Conservation (phyloP, 2,797 vertebrate genomes). For the Euthynnus affinis region DNA sequence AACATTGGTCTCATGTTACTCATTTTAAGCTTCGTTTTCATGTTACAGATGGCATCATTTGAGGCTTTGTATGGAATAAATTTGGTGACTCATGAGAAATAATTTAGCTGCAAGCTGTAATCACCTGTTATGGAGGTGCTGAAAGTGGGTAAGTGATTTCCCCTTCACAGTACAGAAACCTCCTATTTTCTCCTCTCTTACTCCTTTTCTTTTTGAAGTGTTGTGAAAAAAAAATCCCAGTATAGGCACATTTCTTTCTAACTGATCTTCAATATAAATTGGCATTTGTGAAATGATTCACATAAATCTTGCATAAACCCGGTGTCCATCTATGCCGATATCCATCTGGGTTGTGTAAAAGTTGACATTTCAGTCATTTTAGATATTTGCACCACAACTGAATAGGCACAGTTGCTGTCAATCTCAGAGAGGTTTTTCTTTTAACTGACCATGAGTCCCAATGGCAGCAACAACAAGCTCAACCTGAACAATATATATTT, state of each 20-base stretch:
- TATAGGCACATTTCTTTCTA: neutral
- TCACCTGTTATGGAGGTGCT: neutral
- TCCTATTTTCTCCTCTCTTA: neutral
- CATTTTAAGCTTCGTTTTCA: neutral
- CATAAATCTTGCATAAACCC: slow-evolving; percentile 29
- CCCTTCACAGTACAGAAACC: neutral
- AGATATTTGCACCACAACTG: neutral
- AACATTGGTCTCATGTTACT: neutral
- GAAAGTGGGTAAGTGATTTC: neutral
- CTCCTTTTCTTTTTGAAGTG: neutral
- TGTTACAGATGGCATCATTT: neutral
- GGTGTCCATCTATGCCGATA: neutral
- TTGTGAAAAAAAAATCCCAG: neutral
- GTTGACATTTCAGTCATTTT: slow-evolving; percentile 28
- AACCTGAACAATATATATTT: neutral
- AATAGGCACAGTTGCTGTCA: neutral
- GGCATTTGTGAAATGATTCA: slow-evolving; percentile 34
- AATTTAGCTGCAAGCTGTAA: slow-evolving; percentile 2
- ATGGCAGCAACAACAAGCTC: neutral
- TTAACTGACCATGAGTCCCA: neutral
- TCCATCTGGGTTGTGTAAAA: neutral
- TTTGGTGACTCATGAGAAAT: neutral
- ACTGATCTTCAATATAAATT: slow-evolving; percentile 23
- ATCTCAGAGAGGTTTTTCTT: neutral
- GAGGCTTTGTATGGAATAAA: neutral